Evolutionary conservation across 2,888 invertebrate genomes (phyloP).

Genomic region (Tenthredo scrophulariae): DNA sequence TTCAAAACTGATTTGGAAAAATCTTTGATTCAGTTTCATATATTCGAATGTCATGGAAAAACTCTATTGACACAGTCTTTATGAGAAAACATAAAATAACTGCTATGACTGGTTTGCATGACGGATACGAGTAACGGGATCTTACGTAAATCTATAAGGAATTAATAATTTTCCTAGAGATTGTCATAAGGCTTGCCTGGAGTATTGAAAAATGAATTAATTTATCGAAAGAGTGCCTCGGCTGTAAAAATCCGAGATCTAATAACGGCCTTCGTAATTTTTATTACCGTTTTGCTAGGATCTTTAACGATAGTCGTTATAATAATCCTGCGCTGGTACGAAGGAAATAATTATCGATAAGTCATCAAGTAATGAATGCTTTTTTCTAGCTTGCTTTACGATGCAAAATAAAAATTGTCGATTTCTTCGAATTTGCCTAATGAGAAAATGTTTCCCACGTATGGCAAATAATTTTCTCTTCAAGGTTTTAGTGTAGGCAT

Average conservation of each 20-base stretch:
- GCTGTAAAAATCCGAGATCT: background rate
- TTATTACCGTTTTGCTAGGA: background rate
- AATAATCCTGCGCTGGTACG: no score
- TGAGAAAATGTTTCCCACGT: background rate
- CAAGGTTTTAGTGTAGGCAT: background rate
- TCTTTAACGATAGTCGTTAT: conserved; percentile 2
- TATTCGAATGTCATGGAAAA: background rate
- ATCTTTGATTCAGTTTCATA: background rate
- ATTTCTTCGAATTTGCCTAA: background rate
- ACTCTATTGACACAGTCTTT: background rate
- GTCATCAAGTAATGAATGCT: background rate
- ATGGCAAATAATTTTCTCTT: background rate
- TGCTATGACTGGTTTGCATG: background rate
- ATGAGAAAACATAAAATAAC: background rate
- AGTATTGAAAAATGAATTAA: background rate
- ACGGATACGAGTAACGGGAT: background rate
- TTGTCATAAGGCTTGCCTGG: background rate
- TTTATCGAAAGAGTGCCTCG: background rate
- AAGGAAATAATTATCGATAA: background rate
- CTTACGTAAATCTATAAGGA: conserved; percentile 21
- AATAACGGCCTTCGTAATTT: background rate
- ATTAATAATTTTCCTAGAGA: background rate
- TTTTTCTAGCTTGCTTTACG: background rate
- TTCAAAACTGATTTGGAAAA: background rate
- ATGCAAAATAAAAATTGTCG: no score